Evolutionary conservation across 2,888 invertebrate genomes (phyloP).

Genomic region (Criorhina ranunculi): DNA sequence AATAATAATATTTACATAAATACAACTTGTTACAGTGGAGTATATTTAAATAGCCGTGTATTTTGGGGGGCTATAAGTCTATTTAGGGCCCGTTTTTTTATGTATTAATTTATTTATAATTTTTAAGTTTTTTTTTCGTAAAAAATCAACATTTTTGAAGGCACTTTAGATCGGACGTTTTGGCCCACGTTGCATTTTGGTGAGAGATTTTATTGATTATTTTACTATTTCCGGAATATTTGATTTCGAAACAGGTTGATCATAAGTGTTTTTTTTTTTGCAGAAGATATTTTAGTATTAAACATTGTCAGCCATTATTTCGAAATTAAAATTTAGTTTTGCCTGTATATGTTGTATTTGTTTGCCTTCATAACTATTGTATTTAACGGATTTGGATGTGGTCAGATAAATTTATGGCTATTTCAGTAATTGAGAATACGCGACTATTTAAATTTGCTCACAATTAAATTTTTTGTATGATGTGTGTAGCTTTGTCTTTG

Average conservation of each 20-base stretch:
- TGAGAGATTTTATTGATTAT: slow-evolving; percentile 77
- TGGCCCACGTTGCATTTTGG: slow-evolving; percentile 93
- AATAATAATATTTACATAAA: not conserved
- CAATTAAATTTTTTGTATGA: slow-evolving; percentile 72
- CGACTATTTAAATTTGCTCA: slow-evolving; percentile 82
- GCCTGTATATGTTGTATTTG: slow-evolving; percentile 84
- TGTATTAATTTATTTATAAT: slow-evolving; percentile 89
- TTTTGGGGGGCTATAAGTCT: slow-evolving; percentile 92
- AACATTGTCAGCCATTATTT: slow-evolving; percentile 73
- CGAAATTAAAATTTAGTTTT: slow-evolving; percentile 75
- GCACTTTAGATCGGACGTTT: slow-evolving; percentile 97
- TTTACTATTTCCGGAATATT: slow-evolving; percentile 70
- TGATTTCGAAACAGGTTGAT: slow-evolving; percentile 60
- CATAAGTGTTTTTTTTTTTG: slow-evolving; percentile 60
- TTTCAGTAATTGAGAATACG: slow-evolving; percentile 90
- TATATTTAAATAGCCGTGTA: slow-evolving; percentile 81
- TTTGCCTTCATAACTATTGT: slow-evolving; percentile 93
- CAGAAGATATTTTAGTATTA: slow-evolving; percentile 70
- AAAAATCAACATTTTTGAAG: slow-evolving; percentile 95
- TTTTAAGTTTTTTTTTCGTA: slow-evolving; percentile 91
- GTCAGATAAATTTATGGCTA: slow-evolving; percentile 86
- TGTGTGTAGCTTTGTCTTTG: not conserved
- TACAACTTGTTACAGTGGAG: slow-evolving; percentile 2
- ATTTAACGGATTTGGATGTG: slow-evolving; percentile 88
- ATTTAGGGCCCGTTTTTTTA: slow-evolving; percentile 94